Evolutionary conservation across 2,797 vertebrate species (phyloP).

Genomic region (Eleutherodactylus coqui): DNA sequence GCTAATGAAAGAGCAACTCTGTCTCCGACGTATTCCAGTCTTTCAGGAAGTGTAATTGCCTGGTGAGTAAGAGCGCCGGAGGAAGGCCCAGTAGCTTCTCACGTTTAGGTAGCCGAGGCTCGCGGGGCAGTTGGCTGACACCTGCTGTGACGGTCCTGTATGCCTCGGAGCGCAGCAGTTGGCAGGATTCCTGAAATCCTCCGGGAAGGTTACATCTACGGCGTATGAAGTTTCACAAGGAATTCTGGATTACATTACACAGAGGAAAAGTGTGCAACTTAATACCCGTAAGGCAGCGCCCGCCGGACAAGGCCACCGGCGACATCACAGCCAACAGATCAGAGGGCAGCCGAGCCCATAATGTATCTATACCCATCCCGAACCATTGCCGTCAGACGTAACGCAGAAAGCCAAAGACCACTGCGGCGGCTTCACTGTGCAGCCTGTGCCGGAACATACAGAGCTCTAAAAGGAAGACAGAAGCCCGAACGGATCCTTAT

Average conservation of each 20-base stretch:
- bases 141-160: constrained; percentile 18
- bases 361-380: no score
- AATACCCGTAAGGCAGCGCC: background rate
- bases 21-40: background rate
- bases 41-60: constrained; percentile 31
- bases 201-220: background rate
- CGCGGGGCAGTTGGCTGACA: no score
- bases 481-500: no score
- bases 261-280: background rate
- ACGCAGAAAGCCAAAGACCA: no score
- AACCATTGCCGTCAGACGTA: no score
- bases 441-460: no score
- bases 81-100: background rate
- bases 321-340: no score
- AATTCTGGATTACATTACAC: constrained; percentile 23
- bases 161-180: constrained; percentile 23
- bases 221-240: constrained; percentile 24
- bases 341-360: no score
- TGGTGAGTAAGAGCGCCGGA: background rate
- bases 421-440: no score
- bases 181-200: constrained; percentile 35
- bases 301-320: no score
- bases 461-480: no score
- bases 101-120: background rate
- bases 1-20: constrained; percentile 1